A percentile compares a stretch with the other conserved stretches of the same genome.
These are phyloP conservation scores for Casuarius casuarius DNA, from an alignment of 2,113 vertebrate species.

Conservation along the genomic window DNA sequence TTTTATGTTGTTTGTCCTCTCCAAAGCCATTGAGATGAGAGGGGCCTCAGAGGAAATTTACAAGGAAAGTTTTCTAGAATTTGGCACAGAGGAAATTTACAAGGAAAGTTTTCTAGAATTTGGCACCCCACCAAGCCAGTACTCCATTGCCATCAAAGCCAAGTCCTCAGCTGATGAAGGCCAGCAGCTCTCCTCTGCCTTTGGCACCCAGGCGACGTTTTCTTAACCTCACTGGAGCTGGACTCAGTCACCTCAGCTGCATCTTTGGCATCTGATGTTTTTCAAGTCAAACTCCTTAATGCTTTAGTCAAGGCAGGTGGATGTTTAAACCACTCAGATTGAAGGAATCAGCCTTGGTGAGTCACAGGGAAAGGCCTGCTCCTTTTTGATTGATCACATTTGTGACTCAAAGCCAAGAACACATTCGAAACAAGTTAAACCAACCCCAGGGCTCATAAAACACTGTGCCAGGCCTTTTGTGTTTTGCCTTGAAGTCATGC, in stretches of 20 bases:
- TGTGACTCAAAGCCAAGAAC: conserved; percentile 40
- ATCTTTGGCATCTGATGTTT: neutral
- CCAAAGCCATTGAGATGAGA: neutral
- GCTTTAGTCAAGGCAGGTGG: neutral
- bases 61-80: neutral
- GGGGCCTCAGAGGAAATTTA: neutral
- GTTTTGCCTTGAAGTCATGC: neutral
- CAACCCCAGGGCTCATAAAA: conserved; percentile 7
- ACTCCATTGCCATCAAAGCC: neutral
- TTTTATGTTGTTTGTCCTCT: neutral
- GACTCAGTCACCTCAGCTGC: neutral
- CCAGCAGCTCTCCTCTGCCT: neutral
- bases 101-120: neutral
- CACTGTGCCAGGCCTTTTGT: neutral
- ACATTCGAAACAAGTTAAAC: conserved; percentile 1
- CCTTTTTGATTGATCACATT: conserved; percentile 1
- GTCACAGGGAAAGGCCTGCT: conserved; percentile 22
- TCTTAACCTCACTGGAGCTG: neutral
- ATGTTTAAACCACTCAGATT: neutral
- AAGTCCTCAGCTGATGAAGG: neutral
- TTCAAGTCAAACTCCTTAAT: neutral
- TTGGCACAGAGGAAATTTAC: neutral
- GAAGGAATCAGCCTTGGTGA: neutral
- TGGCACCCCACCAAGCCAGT: neutral
- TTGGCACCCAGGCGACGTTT: neutral